Conservation (phyloP, 2,797 vertebrate genomes). For the Uromys caudimaculatus region DNA sequence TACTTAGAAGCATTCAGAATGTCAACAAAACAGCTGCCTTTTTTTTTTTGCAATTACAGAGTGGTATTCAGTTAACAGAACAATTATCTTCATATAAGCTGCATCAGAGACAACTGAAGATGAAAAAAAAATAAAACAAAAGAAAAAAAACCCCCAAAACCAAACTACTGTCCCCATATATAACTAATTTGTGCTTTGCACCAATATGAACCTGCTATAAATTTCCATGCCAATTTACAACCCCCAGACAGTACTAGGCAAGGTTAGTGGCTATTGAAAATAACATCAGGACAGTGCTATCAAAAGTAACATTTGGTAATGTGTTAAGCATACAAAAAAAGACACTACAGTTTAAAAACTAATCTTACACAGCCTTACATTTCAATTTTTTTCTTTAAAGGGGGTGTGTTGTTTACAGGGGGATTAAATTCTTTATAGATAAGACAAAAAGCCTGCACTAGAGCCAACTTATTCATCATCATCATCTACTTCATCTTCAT, state of each 20-base stretch:
- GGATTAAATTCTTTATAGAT: too few species aligned
- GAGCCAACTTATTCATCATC: too few species aligned
- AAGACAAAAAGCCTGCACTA: too few species aligned
- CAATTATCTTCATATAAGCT: too few species aligned
- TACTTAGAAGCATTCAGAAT: slow-evolving; percentile 97
- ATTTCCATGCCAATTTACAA: slow-evolving; percentile 93
- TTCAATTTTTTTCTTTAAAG: slow-evolving; percentile 86
- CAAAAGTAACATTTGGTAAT: slow-evolving; percentile 96
- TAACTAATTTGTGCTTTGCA: slow-evolving; percentile 95
- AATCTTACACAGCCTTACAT: slow-evolving; percentile 95
- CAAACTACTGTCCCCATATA: slow-evolving; percentile 8
- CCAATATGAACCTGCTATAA: slow-evolving; percentile 93
- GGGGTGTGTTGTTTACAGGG: too few species aligned
- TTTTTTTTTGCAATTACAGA: too few species aligned
- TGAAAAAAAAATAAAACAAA: too few species aligned
- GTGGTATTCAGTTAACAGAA: too few species aligned
- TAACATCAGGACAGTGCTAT: slow-evolving; percentile 92
- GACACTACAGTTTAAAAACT: slow-evolving; percentile 98
- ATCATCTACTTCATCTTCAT: too few species aligned
- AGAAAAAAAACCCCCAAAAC: too few species aligned
- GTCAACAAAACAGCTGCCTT: slow-evolving; percentile 66
- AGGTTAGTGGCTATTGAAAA: slow-evolving; percentile 94
- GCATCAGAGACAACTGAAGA: too few species aligned
- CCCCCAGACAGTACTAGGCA: slow-evolving; percentile 93
- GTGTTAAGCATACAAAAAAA: slow-evolving; percentile 96